These are phyloP conservation scores for Rhagonycha lutea DNA, from an alignment of 2,888 invertebrate species.

Conservation along the genomic window DNA sequence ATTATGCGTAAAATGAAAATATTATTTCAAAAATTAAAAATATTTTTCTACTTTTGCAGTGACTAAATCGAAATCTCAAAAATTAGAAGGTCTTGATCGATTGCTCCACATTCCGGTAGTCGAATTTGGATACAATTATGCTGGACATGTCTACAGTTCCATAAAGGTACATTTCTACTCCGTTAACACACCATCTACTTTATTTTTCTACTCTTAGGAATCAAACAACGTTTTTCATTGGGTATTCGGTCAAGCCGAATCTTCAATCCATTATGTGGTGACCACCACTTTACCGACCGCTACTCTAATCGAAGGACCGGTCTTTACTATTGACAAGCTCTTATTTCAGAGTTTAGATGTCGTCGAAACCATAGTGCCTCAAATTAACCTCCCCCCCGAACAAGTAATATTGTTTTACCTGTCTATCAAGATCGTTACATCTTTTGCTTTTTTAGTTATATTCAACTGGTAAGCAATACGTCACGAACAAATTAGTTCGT, in stretches of 20 bases:
- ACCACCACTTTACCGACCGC: conserved; percentile 77
- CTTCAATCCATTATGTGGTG: conserved; percentile 71
- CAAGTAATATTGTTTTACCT: conserved; percentile 64
- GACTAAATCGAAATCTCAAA: conserved; percentile 34
- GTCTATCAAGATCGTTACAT: neutral
- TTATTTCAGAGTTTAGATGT: conserved; percentile 83
- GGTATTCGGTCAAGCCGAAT: conserved; percentile 77
- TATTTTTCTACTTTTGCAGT: conserved; percentile 5
- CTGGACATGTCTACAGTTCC: conserved; percentile 72
- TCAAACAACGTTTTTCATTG: conserved; percentile 74
- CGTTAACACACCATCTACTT: neutral
- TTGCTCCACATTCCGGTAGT: conserved; percentile 81
- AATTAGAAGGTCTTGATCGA: conserved; percentile 73
- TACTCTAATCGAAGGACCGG: conserved; percentile 72
- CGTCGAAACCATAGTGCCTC: conserved; percentile 82
- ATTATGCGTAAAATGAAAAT: neutral
- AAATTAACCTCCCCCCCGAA: conserved; percentile 82
- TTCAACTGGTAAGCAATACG: conserved; percentile 77
- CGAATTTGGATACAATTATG: conserved; percentile 76
- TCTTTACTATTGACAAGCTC: conserved; percentile 72
- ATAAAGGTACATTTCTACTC: conserved; percentile 69
- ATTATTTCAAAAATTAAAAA: neutral
- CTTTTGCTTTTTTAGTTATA: conserved; percentile 68
- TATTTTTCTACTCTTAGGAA: conserved; percentile 55
- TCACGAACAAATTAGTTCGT: conserved; percentile 65